Evolutionary conservation across 2,113 vertebrate genomes (phyloP).

Genomic region (Crotalus helleri): DNA sequence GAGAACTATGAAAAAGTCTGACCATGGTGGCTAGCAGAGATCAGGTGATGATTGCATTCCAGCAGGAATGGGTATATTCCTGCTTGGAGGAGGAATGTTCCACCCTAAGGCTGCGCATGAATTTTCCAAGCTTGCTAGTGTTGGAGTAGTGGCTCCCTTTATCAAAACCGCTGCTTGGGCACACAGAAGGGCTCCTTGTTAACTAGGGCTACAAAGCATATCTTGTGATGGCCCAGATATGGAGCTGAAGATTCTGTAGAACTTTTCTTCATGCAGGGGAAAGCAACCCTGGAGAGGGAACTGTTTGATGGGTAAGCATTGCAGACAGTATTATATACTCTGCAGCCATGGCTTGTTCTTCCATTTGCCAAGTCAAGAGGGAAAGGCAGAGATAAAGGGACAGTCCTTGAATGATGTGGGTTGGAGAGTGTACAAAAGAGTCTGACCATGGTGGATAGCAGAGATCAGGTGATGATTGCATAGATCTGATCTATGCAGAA

Average conservation of each 20-base stretch:
- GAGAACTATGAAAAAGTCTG: not conserved
- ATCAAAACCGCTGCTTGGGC: constrained; percentile 24
- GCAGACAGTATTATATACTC: constrained; percentile 9
- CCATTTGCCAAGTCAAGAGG: fast-evolving
- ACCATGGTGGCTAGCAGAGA: not conserved
- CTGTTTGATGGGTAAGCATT: not conserved
- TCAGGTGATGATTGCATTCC: not conserved
- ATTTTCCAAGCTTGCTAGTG: constrained; percentile 47
- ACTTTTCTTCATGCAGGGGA: fast-evolving
- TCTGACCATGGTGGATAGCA: too few relatives aligned
- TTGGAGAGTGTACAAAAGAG: not conserved
- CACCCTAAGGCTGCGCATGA: not conserved
- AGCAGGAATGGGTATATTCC: constrained; percentile 10
- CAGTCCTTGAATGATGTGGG: not conserved
- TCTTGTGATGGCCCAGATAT: fast-evolving
- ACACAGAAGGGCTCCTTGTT: not conserved
- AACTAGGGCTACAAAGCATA: not conserved
- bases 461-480: too few relatives aligned
- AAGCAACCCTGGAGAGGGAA: not conserved
- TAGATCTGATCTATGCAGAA: not conserved
- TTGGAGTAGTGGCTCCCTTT: constrained; percentile 25
- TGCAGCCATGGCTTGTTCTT: constrained; percentile 25
- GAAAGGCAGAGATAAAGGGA: fast-evolving
- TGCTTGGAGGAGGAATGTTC: not conserved
- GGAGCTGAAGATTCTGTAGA: not conserved